phyloP scores from a whole-genome alignment of 2,797 vertebrate genomes.

The Linurgus olivaceus region DNA sequence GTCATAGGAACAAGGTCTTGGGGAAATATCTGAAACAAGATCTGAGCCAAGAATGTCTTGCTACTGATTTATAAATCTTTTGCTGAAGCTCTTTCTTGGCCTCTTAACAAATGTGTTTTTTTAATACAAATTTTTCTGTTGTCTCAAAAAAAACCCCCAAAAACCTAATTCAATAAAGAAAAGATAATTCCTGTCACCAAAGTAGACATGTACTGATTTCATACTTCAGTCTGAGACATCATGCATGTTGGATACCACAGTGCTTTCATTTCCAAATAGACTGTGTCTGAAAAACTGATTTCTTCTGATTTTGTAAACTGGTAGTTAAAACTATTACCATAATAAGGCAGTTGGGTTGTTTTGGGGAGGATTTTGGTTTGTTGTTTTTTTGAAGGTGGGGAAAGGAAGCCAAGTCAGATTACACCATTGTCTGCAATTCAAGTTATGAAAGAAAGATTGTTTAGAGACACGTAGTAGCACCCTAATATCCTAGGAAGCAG shows the following conservation, averaged over 20 bases:
- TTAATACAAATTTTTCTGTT: constrained; percentile 9
- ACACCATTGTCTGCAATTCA: background rate
- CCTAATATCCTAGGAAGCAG: background rate
- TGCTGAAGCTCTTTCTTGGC: background rate
- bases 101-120: background rate
- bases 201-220: background rate
- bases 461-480: background rate
- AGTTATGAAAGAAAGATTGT: background rate
- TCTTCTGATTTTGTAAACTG: background rate
- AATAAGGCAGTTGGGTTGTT: background rate
- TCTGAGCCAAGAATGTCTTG: background rate
- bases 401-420: background rate
- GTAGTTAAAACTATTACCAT: background rate
- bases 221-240: background rate
- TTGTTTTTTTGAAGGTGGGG: background rate
- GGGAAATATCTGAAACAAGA: background rate
- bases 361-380: background rate
- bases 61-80: background rate
- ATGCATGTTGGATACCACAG: background rate
- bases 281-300: background rate
- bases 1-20: background rate
- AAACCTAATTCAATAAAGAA: background rate
- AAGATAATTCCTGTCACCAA: background rate
- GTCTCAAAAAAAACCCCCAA: background rate
- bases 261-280: background rate